Evolutionary conservation across 2,888 invertebrate species (phyloP), one percentile per base, ranked within the genome.

Genomic region (Poecilobothrus nobilitatus): DNA sequence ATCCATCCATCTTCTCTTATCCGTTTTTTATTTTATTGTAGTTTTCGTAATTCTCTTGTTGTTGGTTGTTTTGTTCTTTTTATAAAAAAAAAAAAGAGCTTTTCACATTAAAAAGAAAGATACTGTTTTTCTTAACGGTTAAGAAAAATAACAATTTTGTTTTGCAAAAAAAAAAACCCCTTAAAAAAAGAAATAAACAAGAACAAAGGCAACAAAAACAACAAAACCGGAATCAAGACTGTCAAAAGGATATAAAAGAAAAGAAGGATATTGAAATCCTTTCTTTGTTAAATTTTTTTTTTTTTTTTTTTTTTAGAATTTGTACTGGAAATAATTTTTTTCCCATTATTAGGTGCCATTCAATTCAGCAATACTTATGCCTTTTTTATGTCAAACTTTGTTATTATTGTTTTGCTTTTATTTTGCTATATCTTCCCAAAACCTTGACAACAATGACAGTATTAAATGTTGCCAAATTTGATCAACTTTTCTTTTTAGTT

Each of bases 181-280:
- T 12, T 12, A 41, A 41, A 53, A 18, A 53, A n/a, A n/a, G n/a
- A n/a, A n/a, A n/a, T n/a, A n/a, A n/a, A n/a, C n/a, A n/a, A n/a
- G n/a, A n/a, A n/a, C n/a, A n/a, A n/a, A n/a, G n/a, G n/a, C n/a
- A n/a, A n/a, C n/a, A n/a, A n/a, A n/a, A n/a, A 53, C 2, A 18
- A 53, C 12, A n/a, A 53, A 18, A 9, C 53, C 53, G 9, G 15
- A 53, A 53, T 53, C 53, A 53, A 18, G 53, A 15, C 15, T 53
- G 53, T 1, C 53, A 18, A n/a, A 53, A 18, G 53, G 53, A 53
- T 53, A n/a, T 53, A 6, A 53, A 53, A 15, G n/a, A 53, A 53
- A 53, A 53, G 15, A n/a, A 53, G 53, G 53, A 53, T 53, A 53
- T 53, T 53, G 53, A 53, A 53, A n/a, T 53, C 53, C 53, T 53